Evolutionary conservation across 2,888 invertebrate genomes (phyloP).

Genomic region (Tenthredo distinguenda): DNA sequence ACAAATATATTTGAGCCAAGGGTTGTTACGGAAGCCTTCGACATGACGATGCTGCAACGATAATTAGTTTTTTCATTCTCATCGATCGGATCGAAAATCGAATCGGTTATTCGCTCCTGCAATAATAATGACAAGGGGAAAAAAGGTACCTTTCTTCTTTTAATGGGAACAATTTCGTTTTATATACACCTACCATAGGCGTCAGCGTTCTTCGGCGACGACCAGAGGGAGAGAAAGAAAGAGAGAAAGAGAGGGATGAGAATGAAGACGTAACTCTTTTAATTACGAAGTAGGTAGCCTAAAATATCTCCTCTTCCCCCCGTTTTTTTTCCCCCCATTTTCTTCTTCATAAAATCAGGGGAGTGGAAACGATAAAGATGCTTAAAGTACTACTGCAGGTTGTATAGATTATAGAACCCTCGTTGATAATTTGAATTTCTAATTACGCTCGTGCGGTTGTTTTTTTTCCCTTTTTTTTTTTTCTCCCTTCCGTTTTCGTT

Average conservation of each 20-base stretch:
- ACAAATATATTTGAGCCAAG: neutral
- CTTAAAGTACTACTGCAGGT: neutral
- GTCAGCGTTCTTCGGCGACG: slow-evolving; percentile 30
- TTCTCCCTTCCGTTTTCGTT: slow-evolving; percentile 45
- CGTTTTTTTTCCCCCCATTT: neutral
- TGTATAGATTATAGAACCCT: slow-evolving; percentile 4
- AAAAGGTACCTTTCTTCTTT: neutral
- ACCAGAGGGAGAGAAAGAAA: neutral
- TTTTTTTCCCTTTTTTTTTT: neutral
- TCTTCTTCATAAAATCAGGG: neutral
- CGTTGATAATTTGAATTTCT: slow-evolving; percentile 30
- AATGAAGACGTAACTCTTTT: slow-evolving; percentile 72
- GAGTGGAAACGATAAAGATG: slow-evolving; percentile 1
- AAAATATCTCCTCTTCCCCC: slow-evolving; percentile 57
- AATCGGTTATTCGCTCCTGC: neutral
- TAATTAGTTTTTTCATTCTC: neutral
- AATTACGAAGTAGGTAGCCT: slow-evolving; percentile 66
- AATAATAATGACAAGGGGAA: neutral
- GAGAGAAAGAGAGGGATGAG: neutral
- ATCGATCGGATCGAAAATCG: neutral
- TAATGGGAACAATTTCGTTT: slow-evolving; percentile 10
- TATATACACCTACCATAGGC: slow-evolving; percentile 52
- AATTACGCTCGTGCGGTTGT: slow-evolving; percentile 30
- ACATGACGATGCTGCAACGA: neutral
- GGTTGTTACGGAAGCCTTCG: neutral